Conservation (phyloP, 2,797 vertebrate genomes). For the Betta splendens region DNA sequence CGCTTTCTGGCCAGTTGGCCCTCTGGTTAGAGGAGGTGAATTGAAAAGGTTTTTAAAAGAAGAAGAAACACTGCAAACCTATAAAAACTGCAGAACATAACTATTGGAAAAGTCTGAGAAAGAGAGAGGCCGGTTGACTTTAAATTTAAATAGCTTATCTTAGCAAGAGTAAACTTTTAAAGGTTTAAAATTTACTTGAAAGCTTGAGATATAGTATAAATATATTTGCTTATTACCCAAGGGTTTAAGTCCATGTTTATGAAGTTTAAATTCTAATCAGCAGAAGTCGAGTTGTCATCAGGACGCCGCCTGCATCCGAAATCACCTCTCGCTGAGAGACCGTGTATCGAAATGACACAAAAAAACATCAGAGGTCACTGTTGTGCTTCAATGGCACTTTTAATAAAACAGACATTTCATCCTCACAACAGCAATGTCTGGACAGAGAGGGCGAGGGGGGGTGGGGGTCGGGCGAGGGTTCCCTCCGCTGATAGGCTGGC, state of each 20-base stretch:
- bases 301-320: constrained; percentile 39
- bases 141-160: no score
- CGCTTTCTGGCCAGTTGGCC: no score
- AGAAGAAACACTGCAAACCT: no score
- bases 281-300: constrained; percentile 24
- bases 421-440: constrained; percentile 90
- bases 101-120: no score
- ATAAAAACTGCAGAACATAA: no score
- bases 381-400: constrained; percentile 88
- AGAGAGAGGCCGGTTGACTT: no score
- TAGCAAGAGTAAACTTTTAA: no score
- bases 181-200: no score
- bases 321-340: constrained; percentile 27
- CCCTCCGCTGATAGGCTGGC: constrained; percentile 82
- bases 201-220: not conserved
- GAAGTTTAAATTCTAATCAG: constrained; percentile 48
- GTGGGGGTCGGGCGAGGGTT: constrained; percentile 75
- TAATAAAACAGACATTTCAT: constrained; percentile 91
- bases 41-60: no score
- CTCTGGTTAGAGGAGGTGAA: no score
- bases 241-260: constrained; percentile 44
- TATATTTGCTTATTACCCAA: constrained; percentile 34
- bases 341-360: constrained; percentile 66
- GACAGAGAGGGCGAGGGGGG: constrained; percentile 78
- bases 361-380: constrained; percentile 82